Conservation (phyloP, 2,888 invertebrate species). For the Pterostichus niger region DNA sequence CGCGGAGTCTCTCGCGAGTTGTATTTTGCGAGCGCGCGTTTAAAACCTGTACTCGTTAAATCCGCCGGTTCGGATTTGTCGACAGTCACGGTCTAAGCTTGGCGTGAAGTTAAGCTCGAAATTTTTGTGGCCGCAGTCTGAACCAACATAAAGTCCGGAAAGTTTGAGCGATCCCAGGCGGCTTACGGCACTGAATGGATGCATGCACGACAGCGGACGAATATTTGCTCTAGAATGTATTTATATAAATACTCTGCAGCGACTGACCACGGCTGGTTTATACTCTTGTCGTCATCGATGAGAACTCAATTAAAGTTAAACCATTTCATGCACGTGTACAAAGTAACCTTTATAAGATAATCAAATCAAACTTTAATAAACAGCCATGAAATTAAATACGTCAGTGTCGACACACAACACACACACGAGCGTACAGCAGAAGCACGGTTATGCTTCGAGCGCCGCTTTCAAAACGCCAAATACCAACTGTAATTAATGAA, state of each 20-base stretch:
- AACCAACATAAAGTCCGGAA: slow-evolving; percentile 64
- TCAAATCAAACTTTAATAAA: slow-evolving; percentile 66
- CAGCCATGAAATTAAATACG: slow-evolving; percentile 61
- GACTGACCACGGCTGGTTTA: neutral
- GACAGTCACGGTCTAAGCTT: slow-evolving; percentile 46
- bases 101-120: slow-evolving; percentile 51
- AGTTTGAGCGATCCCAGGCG: slow-evolving; percentile 55
- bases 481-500: slow-evolving; percentile 72
- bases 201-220: slow-evolving; percentile 6
- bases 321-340: slow-evolving; percentile 55
- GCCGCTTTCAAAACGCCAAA: slow-evolving; percentile 48
- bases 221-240: slow-evolving; percentile 1
- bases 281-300: slow-evolving; percentile 35
- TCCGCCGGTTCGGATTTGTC: slow-evolving; percentile 59
- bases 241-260: slow-evolving; percentile 35
- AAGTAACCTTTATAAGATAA: slow-evolving; percentile 56
- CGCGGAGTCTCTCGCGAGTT: slow-evolving; percentile 10
- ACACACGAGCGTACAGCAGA: no score
- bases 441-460: neutral
- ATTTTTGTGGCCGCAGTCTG: slow-evolving; percentile 59
- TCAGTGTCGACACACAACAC: slow-evolving; percentile 37
- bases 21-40: slow-evolving; percentile 46
- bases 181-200: slow-evolving; percentile 50
- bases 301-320: slow-evolving; percentile 54
- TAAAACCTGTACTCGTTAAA: slow-evolving; percentile 59